A percentile compares a stretch with the other conserved stretches of the same genome.
Evolutionary conservation across 2,113 vertebrate genomes (phyloP).

Genomic region (Acrocephalus kingi): DNA sequence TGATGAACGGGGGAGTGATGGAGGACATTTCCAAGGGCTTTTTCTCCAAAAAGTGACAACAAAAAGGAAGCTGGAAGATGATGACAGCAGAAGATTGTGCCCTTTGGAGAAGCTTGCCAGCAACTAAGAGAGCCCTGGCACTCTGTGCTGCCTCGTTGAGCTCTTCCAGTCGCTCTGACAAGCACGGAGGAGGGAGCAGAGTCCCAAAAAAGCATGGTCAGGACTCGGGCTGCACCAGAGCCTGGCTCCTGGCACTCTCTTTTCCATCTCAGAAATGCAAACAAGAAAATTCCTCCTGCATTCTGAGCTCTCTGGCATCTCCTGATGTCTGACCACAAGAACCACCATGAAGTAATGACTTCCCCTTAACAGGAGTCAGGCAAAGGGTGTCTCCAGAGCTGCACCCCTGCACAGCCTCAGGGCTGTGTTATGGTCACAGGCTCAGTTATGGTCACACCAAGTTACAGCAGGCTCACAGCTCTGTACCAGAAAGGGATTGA

Average conservation of each 20-base stretch:
- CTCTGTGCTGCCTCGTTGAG: not conserved
- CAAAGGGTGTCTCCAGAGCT: not conserved
- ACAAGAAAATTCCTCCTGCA: not conserved
- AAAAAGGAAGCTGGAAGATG: not conserved
- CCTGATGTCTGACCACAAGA: slow-evolving; percentile 43
- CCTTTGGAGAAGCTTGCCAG: not conserved
- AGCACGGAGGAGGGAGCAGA: not conserved
- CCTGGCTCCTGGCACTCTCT: not conserved
- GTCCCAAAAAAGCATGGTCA: not conserved
- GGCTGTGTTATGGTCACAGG: not conserved
- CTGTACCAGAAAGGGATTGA: not conserved
- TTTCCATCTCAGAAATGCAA: not conserved
- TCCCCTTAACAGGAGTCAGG: not conserved
- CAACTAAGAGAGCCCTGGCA: not conserved
- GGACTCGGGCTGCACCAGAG: not conserved
- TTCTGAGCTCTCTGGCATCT: not conserved
- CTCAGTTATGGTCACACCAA: fast-evolving
- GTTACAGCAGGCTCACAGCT: not conserved
- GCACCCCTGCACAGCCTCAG: not conserved
- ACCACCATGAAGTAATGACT: slow-evolving; percentile 9
- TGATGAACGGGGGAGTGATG: not conserved
- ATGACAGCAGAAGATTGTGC: not conserved
- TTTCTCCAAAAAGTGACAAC: not conserved
- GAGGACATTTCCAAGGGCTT: not conserved
- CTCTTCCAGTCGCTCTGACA: not conserved